Percentiles rank a stretch among this genome's conserved stretches.
Conservation (phyloP, 2,797 vertebrate genomes). For the Petrocephalus schoutedeni region DNA sequence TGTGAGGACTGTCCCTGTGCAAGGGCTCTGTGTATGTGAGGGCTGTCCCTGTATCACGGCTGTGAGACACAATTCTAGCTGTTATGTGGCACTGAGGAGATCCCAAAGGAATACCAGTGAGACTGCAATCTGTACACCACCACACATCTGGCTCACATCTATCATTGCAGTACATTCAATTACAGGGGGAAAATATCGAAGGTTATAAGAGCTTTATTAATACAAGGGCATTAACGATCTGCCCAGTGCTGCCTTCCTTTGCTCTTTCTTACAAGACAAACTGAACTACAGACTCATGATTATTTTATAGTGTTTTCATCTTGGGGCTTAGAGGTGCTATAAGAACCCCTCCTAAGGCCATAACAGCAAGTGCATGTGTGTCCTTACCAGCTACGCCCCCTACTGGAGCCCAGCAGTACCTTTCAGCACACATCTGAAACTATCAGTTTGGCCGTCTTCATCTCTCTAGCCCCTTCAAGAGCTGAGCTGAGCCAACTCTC, state of each 20-base stretch:
- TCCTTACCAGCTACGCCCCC: neutral
- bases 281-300: neutral
- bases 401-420: neutral
- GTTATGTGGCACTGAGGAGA: neutral
- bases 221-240: neutral
- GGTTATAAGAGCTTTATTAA: neutral
- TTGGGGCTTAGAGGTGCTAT: neutral
- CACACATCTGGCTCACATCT: neutral
- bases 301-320: neutral
- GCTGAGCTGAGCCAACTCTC: constrained; percentile 14
- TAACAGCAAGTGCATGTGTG: neutral
- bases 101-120: neutral
- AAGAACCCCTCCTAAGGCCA: neutral
- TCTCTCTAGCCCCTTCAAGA: neutral
- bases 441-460: neutral
- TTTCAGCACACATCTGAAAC: neutral
- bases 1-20: neutral
- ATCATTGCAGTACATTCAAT: neutral
- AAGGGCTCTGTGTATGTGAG: neutral
- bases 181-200: neutral
- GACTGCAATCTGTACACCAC: neutral
- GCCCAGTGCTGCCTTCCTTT: neutral
- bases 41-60: neutral
- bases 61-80: neutral
- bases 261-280: neutral